Evolutionary conservation across 2,888 invertebrate species (phyloP).

Genomic region (Drosophila falleni): DNA sequence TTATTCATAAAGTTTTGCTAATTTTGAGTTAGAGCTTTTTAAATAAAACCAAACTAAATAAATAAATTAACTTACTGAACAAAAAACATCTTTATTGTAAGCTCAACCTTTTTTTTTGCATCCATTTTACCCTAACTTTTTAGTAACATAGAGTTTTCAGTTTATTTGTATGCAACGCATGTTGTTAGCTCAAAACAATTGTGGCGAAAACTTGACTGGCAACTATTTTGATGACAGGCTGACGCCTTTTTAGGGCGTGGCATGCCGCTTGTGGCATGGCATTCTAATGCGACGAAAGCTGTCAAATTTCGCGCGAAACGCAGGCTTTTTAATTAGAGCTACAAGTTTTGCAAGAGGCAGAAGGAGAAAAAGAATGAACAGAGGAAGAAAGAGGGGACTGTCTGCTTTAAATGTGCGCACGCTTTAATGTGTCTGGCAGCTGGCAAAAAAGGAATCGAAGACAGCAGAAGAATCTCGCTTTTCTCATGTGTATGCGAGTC

Average conservation of each 20-base stretch:
- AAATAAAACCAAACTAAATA: not conserved
- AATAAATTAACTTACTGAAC: slow-evolving; percentile 53
- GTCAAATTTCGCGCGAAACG: slow-evolving; percentile 67
- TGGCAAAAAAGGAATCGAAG: slow-evolving; percentile 21
- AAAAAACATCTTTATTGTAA: not conserved
- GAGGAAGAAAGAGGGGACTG: not conserved
- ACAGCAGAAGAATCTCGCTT: slow-evolving; percentile 5
- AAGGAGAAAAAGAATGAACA: not conserved
- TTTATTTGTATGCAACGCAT: slow-evolving; percentile 50
- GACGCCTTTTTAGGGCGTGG: slow-evolving; percentile 7
- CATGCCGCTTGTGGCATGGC: slow-evolving; percentile 4
- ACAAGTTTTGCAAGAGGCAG: slow-evolving; percentile 8
- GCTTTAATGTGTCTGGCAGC: slow-evolving; percentile 56
- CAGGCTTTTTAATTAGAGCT: slow-evolving; percentile 64
- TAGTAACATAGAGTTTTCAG: not conserved
- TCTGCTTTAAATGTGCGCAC: slow-evolving; percentile 38
- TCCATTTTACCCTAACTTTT: no score
- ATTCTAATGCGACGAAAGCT: slow-evolving; percentile 63
- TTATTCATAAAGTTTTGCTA: no score
- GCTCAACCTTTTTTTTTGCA: slow-evolving; percentile 32
- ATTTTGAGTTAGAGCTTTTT: no score
- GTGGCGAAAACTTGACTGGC: slow-evolving; percentile 35
- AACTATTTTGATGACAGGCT: slow-evolving; percentile 20
- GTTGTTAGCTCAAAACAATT: slow-evolving; percentile 70
- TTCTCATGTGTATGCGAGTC: slow-evolving; percentile 62